Base-by-base conservation (phyloP, 2,888 invertebrate species). In the Diloba caeruleocephala region DNA sequence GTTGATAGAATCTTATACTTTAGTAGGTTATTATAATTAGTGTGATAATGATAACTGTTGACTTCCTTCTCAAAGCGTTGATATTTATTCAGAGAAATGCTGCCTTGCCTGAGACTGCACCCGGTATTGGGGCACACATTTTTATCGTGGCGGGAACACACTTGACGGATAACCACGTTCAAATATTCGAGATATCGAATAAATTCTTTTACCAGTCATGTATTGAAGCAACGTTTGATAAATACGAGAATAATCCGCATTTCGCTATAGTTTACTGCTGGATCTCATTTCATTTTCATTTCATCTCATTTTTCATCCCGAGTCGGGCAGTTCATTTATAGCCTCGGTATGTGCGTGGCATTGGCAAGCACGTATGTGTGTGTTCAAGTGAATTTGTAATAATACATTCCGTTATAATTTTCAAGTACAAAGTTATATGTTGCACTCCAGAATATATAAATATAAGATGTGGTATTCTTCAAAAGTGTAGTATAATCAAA, bases 81-180 rank as follows among this genome's bases (percentile, higher is more conserved):
- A 67, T 71, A 69, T 73, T 65, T 74, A 78, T 77, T 73, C 70
- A 77, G 77, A 71, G 70, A 75, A 76, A 69, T 75, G 79, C 80
- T 84, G 88, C 87, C 88, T 89, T 89, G 85, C 81, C 82, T 68
- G 78, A 81, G 79, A 81, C 80, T 82, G 82, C 69, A 60, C 81
- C 74, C 65, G 58, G 36, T 64, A 61, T 72, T 68, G 66, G 71
- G 73, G 71, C 68, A 64, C 37, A 66, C 59, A 52, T 57, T 23
- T 37, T 36, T 23, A 63, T 23, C 65, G 66, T 50, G 53, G 70
- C 50, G 61, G 74, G 72, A 76, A 72, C 73, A 71, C 79, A 76
- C 78, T 68, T 42, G 61, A 49, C 19, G 32, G 3, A 29, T 26
- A 15, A 9, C 7, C n/a, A 42, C 54, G 57, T 58, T 61, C 58